Evolutionary conservation across 2,888 invertebrate species (phyloP).

Genomic region (Diploptera punctata): DNA sequence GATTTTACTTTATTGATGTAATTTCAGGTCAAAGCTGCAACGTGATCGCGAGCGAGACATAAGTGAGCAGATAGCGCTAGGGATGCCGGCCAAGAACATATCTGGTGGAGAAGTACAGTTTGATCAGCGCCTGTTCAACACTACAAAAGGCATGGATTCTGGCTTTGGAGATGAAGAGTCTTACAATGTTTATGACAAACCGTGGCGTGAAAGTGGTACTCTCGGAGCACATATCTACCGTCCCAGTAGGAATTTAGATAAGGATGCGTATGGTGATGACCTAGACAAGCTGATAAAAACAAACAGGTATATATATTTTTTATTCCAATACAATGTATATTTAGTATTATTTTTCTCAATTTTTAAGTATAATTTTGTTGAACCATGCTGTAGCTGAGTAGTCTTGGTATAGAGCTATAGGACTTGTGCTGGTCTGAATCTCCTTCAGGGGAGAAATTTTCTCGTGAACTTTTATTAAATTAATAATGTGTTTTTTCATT

Average conservation of each 20-base stretch:
- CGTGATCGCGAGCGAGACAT: slow-evolving; percentile 95
- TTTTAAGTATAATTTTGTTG: not conserved
- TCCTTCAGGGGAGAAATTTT: no score
- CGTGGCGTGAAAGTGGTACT: slow-evolving; percentile 91
- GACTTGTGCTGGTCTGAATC: no score
- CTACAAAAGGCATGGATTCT: slow-evolving; percentile 89
- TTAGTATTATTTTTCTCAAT: not conserved
- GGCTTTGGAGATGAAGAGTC: slow-evolving; percentile 97
- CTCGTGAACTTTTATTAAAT: no score
- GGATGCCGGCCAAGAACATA: slow-evolving; percentile 84
- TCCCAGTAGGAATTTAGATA: slow-evolving; percentile 86
- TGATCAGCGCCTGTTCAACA: slow-evolving; percentile 96
- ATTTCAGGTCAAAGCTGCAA: slow-evolving; percentile 75
- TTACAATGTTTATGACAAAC: slow-evolving; percentile 97
- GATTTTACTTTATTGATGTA: no score
- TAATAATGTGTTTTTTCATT: no score
- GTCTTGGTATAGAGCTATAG: no score
- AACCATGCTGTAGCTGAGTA: no score
- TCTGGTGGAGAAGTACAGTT: slow-evolving; percentile 83
- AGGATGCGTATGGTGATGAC: slow-evolving; percentile 90
- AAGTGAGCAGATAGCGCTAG: slow-evolving; percentile 97
- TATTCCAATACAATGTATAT: not conserved
- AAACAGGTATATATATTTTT: slow-evolving; percentile 63
- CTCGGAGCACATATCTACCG: slow-evolving; percentile 90
- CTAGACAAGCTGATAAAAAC: slow-evolving; percentile 88